Percentiles rank a stretch among this genome's conserved stretches.
Evolutionary conservation across 1,140 invertebrate genomes (phyloP).

Genomic region (Bombus pascuorum): DNA sequence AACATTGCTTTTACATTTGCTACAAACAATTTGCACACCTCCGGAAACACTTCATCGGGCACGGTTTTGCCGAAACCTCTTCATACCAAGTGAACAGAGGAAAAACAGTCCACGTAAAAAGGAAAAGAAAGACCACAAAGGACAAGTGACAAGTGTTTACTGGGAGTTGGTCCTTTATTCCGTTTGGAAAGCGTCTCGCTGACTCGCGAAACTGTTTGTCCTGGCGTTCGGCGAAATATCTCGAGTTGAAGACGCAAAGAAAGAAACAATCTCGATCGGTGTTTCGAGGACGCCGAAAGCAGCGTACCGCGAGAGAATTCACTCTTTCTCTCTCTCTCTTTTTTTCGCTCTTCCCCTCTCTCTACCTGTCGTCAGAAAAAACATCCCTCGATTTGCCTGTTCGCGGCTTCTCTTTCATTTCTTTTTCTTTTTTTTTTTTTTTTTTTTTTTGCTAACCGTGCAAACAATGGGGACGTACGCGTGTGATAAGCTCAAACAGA

Average conservation of each 20-base stretch:
- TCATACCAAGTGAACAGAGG: too few relatives aligned
- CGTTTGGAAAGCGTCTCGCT: slow-evolving; percentile 11
- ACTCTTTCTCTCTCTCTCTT: too few relatives aligned
- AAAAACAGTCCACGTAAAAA: background rate
- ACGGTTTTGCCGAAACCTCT: background rate
- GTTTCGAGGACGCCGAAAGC: background rate
- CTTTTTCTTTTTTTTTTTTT: too few relatives aligned
- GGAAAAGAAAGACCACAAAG: background rate
- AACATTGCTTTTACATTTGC: background rate
- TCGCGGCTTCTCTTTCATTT: background rate
- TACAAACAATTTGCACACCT: background rate
- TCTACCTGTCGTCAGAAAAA: background rate
- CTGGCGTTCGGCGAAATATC: slow-evolving; percentile 1
- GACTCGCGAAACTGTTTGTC: slow-evolving; percentile 27
- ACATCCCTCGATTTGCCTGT: slow-evolving; percentile 22
- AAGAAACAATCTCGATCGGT: slow-evolving; percentile 31
- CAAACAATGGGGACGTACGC: slow-evolving; percentile 24
- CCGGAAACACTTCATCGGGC: background rate
- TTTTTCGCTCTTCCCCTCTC: background rate
- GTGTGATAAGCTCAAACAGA: slow-evolving; percentile 14
- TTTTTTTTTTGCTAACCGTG: background rate
- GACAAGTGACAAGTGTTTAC: slow-evolving; percentile 29
- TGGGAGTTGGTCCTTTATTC: slow-evolving; percentile 11
- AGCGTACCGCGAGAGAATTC: slow-evolving; percentile 7
- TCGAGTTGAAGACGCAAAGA: background rate